Evolutionary conservation across 2,888 invertebrate genomes (phyloP).

Genomic region (Linnaemya vulpina): DNA sequence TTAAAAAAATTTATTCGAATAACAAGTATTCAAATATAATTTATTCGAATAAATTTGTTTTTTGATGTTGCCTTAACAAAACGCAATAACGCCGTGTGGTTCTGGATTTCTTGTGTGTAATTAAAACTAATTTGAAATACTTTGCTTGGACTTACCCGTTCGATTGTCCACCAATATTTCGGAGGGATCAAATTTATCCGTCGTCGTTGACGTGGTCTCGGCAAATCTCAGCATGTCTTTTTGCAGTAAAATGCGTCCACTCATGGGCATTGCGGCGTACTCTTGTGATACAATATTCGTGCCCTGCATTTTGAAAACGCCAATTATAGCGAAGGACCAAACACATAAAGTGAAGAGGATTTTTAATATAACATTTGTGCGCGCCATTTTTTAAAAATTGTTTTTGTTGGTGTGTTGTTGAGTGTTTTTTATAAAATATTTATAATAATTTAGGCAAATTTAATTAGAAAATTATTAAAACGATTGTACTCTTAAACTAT

Average conservation of each 20-base stretch:
- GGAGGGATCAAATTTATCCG: slow-evolving; percentile 82
- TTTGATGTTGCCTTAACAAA: too few species aligned
- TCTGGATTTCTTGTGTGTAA: too few species aligned
- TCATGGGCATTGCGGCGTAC: slow-evolving; percentile 80
- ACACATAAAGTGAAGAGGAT: slow-evolving; percentile 82
- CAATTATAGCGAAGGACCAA: slow-evolving; percentile 83
- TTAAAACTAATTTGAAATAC: neutral
- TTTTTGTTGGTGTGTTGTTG: slow-evolving; percentile 1
- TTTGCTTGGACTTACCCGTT: slow-evolving; percentile 78
- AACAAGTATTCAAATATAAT: too few species aligned
- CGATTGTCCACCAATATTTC: slow-evolving; percentile 83
- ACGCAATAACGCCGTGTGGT: too few species aligned
- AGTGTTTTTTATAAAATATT: neutral
- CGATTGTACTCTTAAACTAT: slow-evolving; percentile 31
- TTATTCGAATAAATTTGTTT: neutral
- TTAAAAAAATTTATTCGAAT: too few species aligned
- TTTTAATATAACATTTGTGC: slow-evolving; percentile 82
- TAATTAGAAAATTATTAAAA: slow-evolving; percentile 50
- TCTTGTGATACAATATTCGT: slow-evolving; percentile 82
- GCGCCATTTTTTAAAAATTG: slow-evolving; percentile 80
- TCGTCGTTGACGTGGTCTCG: slow-evolving; percentile 83
- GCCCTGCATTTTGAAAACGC: slow-evolving; percentile 82
- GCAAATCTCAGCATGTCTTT: slow-evolving; percentile 81
- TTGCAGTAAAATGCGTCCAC: slow-evolving; percentile 82
- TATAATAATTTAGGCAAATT: slow-evolving; percentile 54